phyloP scores from a whole-genome alignment of 2,113 vertebrate genomes.

The Abramis brama region DNA sequence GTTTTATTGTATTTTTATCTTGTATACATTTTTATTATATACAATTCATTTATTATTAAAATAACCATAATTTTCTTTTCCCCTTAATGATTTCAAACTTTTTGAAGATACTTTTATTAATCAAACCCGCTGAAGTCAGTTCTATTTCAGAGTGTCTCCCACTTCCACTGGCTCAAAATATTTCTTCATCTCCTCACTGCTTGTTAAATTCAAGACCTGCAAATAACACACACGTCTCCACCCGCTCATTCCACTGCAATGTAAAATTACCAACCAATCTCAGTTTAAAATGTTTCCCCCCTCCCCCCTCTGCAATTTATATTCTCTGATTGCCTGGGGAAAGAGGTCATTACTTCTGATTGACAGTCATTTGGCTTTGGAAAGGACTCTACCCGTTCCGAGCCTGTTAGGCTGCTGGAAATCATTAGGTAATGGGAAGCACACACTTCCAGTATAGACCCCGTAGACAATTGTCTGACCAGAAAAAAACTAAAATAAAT shows the following conservation, averaged over 20 bases:
- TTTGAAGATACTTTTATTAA: neutral
- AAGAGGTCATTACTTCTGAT: constrained; percentile 42
- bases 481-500: neutral
- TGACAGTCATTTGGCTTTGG: constrained; percentile 46
- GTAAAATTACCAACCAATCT: constrained; percentile 38
- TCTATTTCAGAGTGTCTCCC: neutral
- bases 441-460: neutral
- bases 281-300: constrained; percentile 18
- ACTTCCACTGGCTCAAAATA: neutral
- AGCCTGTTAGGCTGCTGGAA: constrained; percentile 28
- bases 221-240: neutral
- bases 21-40: neutral
- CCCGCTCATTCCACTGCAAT: neutral
- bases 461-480: constrained; percentile 10
- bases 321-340: constrained; percentile 27
- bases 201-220: constrained; percentile 41
- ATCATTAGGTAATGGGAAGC: constrained; percentile 27
- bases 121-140: neutral
- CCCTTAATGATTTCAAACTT: neutral
- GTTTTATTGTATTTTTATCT: neutral
- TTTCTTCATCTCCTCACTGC: neutral
- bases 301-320: constrained; percentile 18
- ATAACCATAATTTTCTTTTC: neutral
- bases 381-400: neutral
- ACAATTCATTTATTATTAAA: neutral